A percentile compares a stretch with the other conserved stretches of the same genome.
phyloP scores from a whole-genome alignment of 2,113 vertebrate species.

The Aegithalos caudatus region DNA sequence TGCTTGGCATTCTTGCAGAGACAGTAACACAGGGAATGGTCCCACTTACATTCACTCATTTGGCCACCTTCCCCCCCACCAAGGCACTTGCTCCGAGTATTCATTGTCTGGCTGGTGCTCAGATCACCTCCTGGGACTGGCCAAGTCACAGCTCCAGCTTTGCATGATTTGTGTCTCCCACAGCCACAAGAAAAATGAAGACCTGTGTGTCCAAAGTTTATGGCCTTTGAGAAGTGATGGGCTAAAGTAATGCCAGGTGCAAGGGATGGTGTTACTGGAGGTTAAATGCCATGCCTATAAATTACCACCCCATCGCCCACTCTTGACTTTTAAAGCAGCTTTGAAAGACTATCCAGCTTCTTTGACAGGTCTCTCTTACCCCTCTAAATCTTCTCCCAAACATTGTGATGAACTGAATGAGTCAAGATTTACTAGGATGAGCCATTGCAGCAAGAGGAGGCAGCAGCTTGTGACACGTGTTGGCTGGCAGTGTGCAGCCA shows the following conservation, averaged over 20 bases:
- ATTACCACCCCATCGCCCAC: neutral
- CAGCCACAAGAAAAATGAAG: constrained; percentile 54
- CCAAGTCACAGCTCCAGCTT: constrained; percentile 37
- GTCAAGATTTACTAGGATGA: constrained; percentile 17
- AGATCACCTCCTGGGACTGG: constrained; percentile 6
- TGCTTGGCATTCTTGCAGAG: neutral
- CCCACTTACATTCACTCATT: neutral
- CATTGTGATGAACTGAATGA: constrained; percentile 1
- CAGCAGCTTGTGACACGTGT: neutral
- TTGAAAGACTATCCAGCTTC: constrained; percentile 26
- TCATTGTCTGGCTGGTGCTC: constrained; percentile 20
- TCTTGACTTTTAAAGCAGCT: constrained; percentile 18
- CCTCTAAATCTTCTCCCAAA: constrained; percentile 50
- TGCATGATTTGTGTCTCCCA: constrained; percentile 55
- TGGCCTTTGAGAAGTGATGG: constrained; percentile 59
- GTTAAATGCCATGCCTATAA: constrained; percentile 63
- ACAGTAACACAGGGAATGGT: rapidly evolving
- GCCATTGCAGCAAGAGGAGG: neutral
- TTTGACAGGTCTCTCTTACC: constrained; percentile 46
- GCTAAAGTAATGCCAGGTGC: constrained; percentile 54
- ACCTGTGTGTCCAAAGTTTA: constrained; percentile 36
- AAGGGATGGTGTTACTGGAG: constrained; percentile 27
- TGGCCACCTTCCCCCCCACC: neutral
- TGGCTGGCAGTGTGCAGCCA: neutral
- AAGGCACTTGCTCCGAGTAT: neutral